Conservation (phyloP, 2,113 vertebrate species). For the Menidia beryllina region DNA sequence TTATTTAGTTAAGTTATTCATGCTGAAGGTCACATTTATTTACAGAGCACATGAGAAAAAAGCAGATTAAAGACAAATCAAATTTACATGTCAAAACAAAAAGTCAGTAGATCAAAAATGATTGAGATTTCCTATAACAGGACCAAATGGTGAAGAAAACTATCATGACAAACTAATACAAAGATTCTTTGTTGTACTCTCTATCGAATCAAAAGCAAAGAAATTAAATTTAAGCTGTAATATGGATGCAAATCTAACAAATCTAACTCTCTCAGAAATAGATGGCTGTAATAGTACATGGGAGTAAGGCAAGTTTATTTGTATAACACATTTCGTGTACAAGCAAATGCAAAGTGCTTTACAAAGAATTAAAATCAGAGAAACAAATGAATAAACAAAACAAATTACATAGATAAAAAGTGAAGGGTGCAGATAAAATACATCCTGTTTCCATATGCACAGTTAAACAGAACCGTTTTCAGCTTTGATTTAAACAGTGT, state of each 20-base stretch:
- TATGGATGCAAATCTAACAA: not conserved
- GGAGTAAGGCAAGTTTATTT: too few species aligned
- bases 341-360: too few species aligned
- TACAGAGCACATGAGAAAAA: not conserved
- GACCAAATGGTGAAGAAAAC: not conserved
- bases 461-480: too few species aligned
- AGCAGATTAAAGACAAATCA: not conserved
- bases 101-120: not conserved
- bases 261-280: not conserved
- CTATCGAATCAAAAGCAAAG: not conserved
- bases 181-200: not conserved
- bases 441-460: too few species aligned
- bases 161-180: not conserved
- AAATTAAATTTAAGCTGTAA: not conserved
- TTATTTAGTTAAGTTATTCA: not conserved
- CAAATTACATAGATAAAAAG: too few species aligned
- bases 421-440: too few species aligned
- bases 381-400: too few species aligned
- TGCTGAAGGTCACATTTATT: not conserved
- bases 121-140: too few species aligned
- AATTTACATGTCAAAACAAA: not conserved
- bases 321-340: too few species aligned
- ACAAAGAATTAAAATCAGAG: too few species aligned
- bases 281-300: too few species aligned
- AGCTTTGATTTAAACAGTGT: too few species aligned